Evolutionary conservation across 2,888 invertebrate genomes (phyloP).

Genomic region (Drosophila flavopinicola): DNA sequence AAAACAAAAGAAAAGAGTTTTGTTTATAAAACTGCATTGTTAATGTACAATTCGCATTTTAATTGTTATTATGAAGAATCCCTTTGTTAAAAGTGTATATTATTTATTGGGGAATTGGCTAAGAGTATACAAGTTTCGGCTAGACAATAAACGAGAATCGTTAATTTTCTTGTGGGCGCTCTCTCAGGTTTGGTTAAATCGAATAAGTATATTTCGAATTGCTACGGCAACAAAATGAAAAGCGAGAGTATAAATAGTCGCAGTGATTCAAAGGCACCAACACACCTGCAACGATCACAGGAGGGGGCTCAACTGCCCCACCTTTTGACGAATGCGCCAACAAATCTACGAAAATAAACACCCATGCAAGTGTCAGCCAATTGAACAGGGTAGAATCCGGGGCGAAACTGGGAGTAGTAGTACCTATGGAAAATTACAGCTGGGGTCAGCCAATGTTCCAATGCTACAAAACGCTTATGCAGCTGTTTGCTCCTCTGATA

Average conservation of each 20-base stretch:
- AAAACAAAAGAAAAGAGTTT: too few relatives aligned
- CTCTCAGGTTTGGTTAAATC: conserved; percentile 41
- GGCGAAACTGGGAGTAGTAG: conserved; percentile 15
- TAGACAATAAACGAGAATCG: background rate
- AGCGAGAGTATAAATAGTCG: conserved; percentile 74
- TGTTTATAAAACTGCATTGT: too few relatives aligned
- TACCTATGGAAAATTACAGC: conserved; percentile 53
- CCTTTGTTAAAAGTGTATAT: background rate
- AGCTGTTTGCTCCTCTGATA: conserved; percentile 31
- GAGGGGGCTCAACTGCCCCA: conserved; percentile 44
- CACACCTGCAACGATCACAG: conserved; percentile 61
- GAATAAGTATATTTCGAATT: conserved; percentile 55
- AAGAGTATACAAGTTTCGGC: conserved; percentile 39
- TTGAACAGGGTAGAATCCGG: conserved; percentile 10
- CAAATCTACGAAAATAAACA: conserved; percentile 42
- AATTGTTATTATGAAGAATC: too few relatives aligned
- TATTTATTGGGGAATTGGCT: background rate
- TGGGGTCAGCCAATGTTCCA: conserved; percentile 25
- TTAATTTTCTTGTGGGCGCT: conserved; percentile 39
- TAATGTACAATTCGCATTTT: too few relatives aligned
- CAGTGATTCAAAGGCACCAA: conserved; percentile 67
- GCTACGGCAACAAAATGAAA: conserved; percentile 61
- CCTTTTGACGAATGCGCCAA: conserved; percentile 46
- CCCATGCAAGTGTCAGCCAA: conserved; percentile 40
- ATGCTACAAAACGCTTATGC: conserved; percentile 31